Evolutionary conservation across 2,113 vertebrate genomes (phyloP).

Genomic region (Elachura formosa): DNA sequence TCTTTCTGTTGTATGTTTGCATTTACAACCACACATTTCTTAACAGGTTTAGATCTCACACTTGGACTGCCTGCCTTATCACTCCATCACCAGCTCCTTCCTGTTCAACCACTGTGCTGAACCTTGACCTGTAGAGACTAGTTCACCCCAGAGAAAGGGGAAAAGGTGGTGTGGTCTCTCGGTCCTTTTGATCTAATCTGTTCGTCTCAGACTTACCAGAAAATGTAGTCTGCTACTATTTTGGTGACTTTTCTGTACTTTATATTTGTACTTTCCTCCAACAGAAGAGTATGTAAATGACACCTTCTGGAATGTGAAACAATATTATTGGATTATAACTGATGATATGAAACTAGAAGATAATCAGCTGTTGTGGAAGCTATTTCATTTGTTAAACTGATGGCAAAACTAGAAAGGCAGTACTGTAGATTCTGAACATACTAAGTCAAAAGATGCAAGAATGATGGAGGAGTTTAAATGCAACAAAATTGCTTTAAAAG

Average conservation of each 20-base stretch:
- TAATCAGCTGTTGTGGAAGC: background rate
- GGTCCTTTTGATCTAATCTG: background rate
- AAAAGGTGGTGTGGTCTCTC: background rate
- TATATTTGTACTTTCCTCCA: background rate
- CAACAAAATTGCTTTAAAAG: background rate
- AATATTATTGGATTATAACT: background rate
- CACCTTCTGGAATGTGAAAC: background rate
- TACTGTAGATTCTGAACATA: background rate
- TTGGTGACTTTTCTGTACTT: background rate
- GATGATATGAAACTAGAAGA: background rate
- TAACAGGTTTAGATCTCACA: background rate
- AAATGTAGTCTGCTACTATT: background rate
- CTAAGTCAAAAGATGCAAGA: background rate
- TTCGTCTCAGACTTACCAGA: background rate
- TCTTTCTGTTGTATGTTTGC: background rate
- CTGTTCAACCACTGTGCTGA: background rate
- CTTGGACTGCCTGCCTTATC: background rate
- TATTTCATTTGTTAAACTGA: background rate
- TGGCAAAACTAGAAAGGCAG: background rate
- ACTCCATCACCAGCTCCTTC: background rate
- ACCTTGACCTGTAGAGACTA: slow-evolving; percentile 2
- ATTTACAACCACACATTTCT: background rate
- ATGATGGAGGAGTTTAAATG: background rate
- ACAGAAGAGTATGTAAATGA: background rate
- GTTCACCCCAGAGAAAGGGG: background rate